A percentile compares a stretch with the other conserved stretches of the same genome.
Evolutionary conservation across 1,140 invertebrate genomes (phyloP).

Genomic region (Drosophila serrata): DNA sequence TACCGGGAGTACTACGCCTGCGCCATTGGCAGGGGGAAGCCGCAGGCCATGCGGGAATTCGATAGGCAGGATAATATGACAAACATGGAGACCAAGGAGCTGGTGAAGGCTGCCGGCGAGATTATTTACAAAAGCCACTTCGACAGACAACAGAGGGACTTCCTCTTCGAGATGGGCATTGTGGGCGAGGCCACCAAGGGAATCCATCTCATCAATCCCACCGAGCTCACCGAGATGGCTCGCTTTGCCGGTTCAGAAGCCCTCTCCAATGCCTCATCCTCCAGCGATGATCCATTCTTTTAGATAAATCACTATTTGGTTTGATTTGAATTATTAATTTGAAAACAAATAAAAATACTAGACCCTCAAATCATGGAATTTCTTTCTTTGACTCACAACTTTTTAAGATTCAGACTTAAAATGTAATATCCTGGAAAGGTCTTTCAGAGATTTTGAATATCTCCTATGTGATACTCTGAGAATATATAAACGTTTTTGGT

Average conservation of each 20-base stretch:
- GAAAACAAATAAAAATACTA: neutral
- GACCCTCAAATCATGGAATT: neutral
- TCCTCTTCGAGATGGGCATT: constrained; percentile 99
- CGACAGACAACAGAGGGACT: constrained; percentile 98
- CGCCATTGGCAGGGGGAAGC: constrained; percentile 98
- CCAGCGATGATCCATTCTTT: constrained; percentile 88
- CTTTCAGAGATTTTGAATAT: no score
- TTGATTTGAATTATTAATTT: neutral
- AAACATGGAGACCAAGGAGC: constrained; percentile 93
- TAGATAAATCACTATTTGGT: neutral
- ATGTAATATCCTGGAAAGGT: no score
- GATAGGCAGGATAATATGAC: constrained; percentile 96
- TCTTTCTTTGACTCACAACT: no score
- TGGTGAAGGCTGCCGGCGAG: constrained; percentile 97
- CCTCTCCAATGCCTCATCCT: constrained; percentile 88
- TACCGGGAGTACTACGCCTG: constrained; percentile 98
- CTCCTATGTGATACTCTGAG: no score
- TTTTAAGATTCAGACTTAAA: no score
- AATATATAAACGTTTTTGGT: no score
- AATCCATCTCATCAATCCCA: constrained; percentile 90
- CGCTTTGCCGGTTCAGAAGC: constrained; percentile 89
- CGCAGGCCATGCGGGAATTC: constrained; percentile 99
- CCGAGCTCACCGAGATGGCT: constrained; percentile 89
- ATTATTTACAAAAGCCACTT: constrained; percentile 99
- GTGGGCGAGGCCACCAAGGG: constrained; percentile 94